Evolutionary conservation across 2,888 invertebrate species (phyloP).

Genomic region (Dilophus febrilis): DNA sequence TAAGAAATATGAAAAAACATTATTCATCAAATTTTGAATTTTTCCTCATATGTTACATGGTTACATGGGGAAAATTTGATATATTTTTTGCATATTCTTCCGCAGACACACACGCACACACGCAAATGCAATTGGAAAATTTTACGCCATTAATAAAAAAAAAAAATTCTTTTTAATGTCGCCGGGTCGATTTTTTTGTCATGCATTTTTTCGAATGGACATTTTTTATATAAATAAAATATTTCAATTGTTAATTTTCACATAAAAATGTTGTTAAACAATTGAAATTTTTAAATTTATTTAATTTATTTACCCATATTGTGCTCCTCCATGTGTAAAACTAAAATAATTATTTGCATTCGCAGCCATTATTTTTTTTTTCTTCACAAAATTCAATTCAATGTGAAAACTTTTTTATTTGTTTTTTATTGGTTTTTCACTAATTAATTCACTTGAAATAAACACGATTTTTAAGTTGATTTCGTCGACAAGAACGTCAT

Average conservation of each 20-base stretch:
- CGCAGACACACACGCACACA: too few species aligned
- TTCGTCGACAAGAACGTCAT: too few species aligned
- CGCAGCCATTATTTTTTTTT: conserved; percentile 76
- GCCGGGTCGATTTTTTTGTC: conserved; percentile 2
- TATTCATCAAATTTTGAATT: too few species aligned
- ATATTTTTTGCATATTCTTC: too few species aligned
- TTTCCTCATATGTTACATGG: too few species aligned
- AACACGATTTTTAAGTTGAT: background rate
- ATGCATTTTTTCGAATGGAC: background rate
- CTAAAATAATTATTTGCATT: conserved; percentile 91
- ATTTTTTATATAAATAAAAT: conserved; percentile 11
- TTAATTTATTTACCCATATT: conserved; percentile 57
- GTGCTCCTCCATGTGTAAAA: conserved; percentile 84
- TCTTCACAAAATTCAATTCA: too few species aligned
- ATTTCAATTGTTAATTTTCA: conserved; percentile 27
- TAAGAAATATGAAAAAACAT: too few species aligned
- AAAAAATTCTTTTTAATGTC: too few species aligned
- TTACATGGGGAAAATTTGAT: too few species aligned
- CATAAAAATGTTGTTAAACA: background rate
- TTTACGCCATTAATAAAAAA: background rate
- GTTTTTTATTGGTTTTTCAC: background rate
- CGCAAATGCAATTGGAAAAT: too few species aligned
- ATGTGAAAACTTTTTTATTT: background rate
- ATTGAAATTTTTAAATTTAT: conserved; percentile 9
- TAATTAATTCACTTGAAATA: background rate